Percentiles rank a stretch among this genome's conserved stretches.
Evolutionary conservation across 2,113 vertebrate genomes (phyloP).

Genomic region (Pyxicephalus adspersus): DNA sequence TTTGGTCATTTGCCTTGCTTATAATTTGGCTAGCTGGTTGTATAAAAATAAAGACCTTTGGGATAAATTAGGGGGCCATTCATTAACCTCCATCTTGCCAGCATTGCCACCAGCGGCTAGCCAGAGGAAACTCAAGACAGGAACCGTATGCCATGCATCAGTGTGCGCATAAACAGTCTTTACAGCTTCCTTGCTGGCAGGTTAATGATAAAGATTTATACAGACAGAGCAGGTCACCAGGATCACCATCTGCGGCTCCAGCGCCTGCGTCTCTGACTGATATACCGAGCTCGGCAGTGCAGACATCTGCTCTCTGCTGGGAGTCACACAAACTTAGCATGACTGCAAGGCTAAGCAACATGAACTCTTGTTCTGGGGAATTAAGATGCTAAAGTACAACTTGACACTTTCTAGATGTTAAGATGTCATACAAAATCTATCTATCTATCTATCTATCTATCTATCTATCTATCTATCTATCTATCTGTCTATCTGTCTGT

Average conservation of each 20-base stretch:
- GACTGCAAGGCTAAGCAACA: slow-evolving; percentile 11
- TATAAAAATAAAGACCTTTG: background rate
- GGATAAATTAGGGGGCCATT: background rate
- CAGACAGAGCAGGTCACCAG: slow-evolving; percentile 45
- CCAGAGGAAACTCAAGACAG: background rate
- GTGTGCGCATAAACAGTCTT: slow-evolving; percentile 20
- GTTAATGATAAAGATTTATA: slow-evolving; percentile 54
- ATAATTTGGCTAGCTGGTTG: background rate
- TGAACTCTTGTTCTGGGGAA: slow-evolving; percentile 28
- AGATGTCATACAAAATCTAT: background rate
- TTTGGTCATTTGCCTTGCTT: background rate
- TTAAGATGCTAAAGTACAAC: slow-evolving; percentile 27
- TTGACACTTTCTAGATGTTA: slow-evolving; percentile 14
- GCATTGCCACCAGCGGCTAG: background rate
- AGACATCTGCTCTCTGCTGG: slow-evolving; percentile 45
- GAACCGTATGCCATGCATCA: slow-evolving; percentile 38
- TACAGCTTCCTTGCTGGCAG: slow-evolving; percentile 39
- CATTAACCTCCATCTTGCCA: slow-evolving; percentile 4
- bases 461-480: no score
- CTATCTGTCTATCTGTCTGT: no score
- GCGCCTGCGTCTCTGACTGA: slow-evolving; percentile 36
- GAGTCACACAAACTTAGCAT: slow-evolving; percentile 26
- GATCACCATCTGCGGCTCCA: slow-evolving; percentile 51
- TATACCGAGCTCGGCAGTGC: slow-evolving; percentile 21
- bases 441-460: no score